phyloP scores from a whole-genome alignment of 30 jellyfish, hydroid and myxozoan genomes.

The Turritopsis dohrnii region DNA sequence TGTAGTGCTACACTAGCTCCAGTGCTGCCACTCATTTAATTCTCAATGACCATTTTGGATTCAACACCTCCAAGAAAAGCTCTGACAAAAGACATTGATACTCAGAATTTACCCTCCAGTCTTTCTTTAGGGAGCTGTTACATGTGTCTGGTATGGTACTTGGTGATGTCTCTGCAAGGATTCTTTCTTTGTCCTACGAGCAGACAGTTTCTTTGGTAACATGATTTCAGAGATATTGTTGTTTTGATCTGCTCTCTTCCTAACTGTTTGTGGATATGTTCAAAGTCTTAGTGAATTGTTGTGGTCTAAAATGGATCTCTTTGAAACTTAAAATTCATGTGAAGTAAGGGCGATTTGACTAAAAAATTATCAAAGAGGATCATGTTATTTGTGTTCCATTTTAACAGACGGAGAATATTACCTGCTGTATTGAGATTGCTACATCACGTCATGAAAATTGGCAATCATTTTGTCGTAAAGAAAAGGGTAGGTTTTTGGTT shows the following conservation, averaged over 20 bases:
- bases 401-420: conserved; percentile 84
- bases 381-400: not conserved
- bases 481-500: conserved; percentile 40
- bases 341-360: no score
- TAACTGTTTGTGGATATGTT: no score
- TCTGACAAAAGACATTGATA: not conserved
- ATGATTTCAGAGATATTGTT: no score
- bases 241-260: no score
- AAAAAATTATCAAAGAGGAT: no score
- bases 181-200: conserved; percentile 44
- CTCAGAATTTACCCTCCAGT: not conserved
- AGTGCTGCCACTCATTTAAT: no score
- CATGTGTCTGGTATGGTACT: conserved; percentile 39
- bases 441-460: conserved; percentile 74
- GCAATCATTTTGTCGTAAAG: conserved; percentile 82
- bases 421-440: conserved; percentile 82
- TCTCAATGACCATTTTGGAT: no score
- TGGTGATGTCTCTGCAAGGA: conserved; percentile 35
- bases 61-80: not conserved
- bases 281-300: no score
- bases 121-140: conserved; percentile 15
- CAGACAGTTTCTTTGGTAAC: conserved; percentile 56
- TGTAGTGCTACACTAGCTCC: no score
- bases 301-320: no score
- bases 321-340: no score